Base-by-base conservation (phyloP, 1,140 invertebrate genomes). In the Drosophila tsacasi region DNA sequence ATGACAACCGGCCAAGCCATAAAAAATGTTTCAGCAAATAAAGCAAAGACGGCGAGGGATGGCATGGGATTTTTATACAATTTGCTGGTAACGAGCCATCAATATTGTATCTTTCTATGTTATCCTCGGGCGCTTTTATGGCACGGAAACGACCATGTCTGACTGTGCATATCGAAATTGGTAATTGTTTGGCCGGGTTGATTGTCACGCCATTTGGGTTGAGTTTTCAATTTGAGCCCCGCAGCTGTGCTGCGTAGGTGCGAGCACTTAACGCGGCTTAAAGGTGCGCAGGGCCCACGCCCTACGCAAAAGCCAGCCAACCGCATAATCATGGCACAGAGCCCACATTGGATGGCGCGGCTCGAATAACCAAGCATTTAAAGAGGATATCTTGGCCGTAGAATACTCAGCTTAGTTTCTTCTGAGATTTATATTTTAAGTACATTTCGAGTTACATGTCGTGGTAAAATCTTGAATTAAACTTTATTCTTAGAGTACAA, bases 81-180 rank as follows among this genome's bases (percentile, higher is more conserved):
- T 81, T 85, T 65, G 63, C 65, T 55, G 49, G 60, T 68, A 77
- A 73, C 77, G 76, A 84, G 81, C 60, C 81, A 80, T 72, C 65
- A 64, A 83, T 75, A 66, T 83, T 78, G 80, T 78, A 57, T 78
- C 65, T 62, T 63, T 74, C 68, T 69, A 76, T 65, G 65, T 61
- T 72, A 73, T 73, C 40, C 61, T 73, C 23, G 67, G 68, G 27
- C 69, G 44, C 60, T 67, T 81, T 82, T 73, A 82, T 82, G 66
- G 79, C 49, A 67, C 58, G 77, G 69, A 76, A 80, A 80, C 55
- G 62, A 67, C 68, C 69, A 44, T 72, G 75, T 82, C 79, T 77
- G 80, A 47, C 67, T 65, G 62, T 62, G 72, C 72, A 75, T 81
- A 73, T 63, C 68, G 62, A 79, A 74, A 79, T 67, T 68, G 81